These are phyloP conservation scores for Drosophila aldrichi DNA, from an alignment of 2,888 invertebrate genomes.

Conservation along the genomic window DNA sequence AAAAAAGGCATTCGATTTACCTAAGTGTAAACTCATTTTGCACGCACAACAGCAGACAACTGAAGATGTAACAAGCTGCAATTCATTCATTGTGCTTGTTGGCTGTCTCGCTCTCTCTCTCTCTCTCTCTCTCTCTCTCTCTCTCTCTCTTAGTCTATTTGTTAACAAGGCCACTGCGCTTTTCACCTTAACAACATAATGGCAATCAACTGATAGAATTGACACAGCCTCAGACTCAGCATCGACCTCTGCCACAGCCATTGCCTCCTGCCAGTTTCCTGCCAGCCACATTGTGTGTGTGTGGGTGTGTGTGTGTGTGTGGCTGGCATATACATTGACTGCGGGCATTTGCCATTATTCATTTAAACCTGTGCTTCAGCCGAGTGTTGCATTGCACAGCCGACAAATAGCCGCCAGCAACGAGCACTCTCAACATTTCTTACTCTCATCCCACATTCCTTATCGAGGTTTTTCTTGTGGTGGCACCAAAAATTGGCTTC, in stretches of 20 bases:
- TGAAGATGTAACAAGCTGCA: conserved; percentile 43
- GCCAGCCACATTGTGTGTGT: conserved; percentile 15
- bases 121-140: not conserved
- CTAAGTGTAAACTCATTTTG: conserved; percentile 76
- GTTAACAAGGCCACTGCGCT: conserved; percentile 50
- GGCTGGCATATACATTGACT: conserved; percentile 17
- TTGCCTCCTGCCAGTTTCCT: no score
- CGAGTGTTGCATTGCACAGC: conserved; percentile 66
- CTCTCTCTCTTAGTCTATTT: not conserved
- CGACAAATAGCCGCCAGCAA: conserved; percentile 64
- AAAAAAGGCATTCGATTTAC: conserved; percentile 66
- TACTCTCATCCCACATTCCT: conserved; percentile 16
- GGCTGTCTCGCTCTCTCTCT: not conserved
- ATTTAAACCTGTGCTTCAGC: conserved; percentile 66
- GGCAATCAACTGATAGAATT: conserved; percentile 77
- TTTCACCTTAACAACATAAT: conserved; percentile 76
- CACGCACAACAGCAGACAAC: conserved; percentile 45
- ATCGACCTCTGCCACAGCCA: conserved; percentile 21
- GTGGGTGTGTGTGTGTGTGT: conserved; percentile 2
- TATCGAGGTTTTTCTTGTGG: not conserved
- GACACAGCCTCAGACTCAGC: conserved; percentile 47
- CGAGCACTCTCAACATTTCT: conserved; percentile 23
- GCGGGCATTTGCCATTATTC: conserved; percentile 63
- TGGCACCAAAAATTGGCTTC: conserved; percentile 39
- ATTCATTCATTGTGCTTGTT: conserved; percentile 52